Percentiles rank a stretch among this genome's conserved stretches.
phyloP scores from a whole-genome alignment of 2,113 vertebrate genomes.

The Scomber scombrus region DNA sequence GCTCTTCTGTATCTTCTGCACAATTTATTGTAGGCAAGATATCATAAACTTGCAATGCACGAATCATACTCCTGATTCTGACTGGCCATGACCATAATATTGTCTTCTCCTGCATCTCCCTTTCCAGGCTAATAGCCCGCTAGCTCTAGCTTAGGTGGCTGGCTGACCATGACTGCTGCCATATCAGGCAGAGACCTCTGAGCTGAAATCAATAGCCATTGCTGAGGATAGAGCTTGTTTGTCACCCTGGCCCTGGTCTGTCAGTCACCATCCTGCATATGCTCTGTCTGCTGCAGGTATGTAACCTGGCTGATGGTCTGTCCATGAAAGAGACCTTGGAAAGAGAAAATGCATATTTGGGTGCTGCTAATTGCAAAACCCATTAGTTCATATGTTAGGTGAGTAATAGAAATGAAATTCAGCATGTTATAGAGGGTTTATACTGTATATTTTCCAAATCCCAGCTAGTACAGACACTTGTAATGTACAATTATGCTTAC shows the following conservation, averaged over 20 bases:
- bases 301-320: constrained; percentile 40
- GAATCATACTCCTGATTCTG: constrained; percentile 39
- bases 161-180: constrained; percentile 73
- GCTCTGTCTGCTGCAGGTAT: constrained; percentile 56
- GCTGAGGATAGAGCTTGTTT: constrained; percentile 73
- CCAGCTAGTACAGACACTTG: neutral
- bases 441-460: neutral
- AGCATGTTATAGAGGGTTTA: neutral
- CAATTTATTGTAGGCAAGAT: constrained; percentile 18
- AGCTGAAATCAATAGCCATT: constrained; percentile 79
- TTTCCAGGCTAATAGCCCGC: constrained; percentile 60
- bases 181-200: constrained; percentile 73
- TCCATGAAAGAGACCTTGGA: constrained; percentile 59
- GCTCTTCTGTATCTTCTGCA: constrained; percentile 7
- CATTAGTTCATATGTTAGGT: constrained; percentile 27
- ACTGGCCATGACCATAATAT: constrained; percentile 54
- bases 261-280: constrained; percentile 69
- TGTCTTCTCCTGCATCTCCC: constrained; percentile 53
- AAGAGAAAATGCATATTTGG: constrained; percentile 53
- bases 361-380: constrained; percentile 50
- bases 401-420: constrained; percentile 11
- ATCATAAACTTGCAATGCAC: constrained; percentile 51
- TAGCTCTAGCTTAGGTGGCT: constrained; percentile 54
- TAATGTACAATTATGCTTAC: neutral
- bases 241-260: constrained; percentile 76